Evolutionary conservation across 2,797 vertebrate genomes (phyloP).

Genomic region (Xiphophorus birchmanni): DNA sequence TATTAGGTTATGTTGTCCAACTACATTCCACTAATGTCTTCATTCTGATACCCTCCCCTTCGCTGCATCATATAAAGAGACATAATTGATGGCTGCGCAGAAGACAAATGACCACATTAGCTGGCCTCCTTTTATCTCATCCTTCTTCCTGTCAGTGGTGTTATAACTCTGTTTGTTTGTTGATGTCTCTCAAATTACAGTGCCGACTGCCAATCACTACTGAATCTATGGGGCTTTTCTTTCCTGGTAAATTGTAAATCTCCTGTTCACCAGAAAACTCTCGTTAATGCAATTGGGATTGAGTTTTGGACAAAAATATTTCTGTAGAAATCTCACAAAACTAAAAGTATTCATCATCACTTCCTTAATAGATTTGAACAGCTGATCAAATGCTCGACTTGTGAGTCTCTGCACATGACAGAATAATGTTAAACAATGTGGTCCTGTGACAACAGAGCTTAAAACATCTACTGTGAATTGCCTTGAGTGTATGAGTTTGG

Average conservation of each 20-base stretch:
- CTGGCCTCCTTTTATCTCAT: slow-evolving; percentile 64
- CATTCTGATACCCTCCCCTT: slow-evolving; percentile 30
- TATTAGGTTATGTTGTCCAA: slow-evolving; percentile 28
- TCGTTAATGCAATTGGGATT: neutral
- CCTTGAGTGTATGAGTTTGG: slow-evolving; percentile 13
- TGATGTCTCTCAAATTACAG: slow-evolving; percentile 70
- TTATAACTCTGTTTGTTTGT: slow-evolving; percentile 51
- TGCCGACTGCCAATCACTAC: slow-evolving; percentile 51
- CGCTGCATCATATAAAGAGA: slow-evolving; percentile 71
- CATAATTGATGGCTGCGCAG: slow-evolving; percentile 76
- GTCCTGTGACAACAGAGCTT: slow-evolving; percentile 55
- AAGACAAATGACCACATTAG: slow-evolving; percentile 78
- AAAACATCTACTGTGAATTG: slow-evolving; percentile 42
- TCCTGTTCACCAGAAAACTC: neutral
- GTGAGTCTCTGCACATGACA: slow-evolving; percentile 58
- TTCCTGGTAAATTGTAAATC: slow-evolving; percentile 11
- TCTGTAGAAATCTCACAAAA: slow-evolving; percentile 23
- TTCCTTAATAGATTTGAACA: slow-evolving; percentile 44
- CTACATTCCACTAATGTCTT: slow-evolving; percentile 53
- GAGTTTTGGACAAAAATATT: neutral
- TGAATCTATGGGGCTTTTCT: slow-evolving; percentile 40
- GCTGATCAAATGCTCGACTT: slow-evolving; percentile 67
- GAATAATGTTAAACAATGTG: slow-evolving; percentile 28
- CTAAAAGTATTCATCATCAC: slow-evolving; percentile 48
- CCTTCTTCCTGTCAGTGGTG: slow-evolving; percentile 59